A percentile compares a stretch with the other conserved stretches of the same genome.
phyloP scores from a whole-genome alignment of 2,888 invertebrate species.

The Drosophila prolongata region DNA sequence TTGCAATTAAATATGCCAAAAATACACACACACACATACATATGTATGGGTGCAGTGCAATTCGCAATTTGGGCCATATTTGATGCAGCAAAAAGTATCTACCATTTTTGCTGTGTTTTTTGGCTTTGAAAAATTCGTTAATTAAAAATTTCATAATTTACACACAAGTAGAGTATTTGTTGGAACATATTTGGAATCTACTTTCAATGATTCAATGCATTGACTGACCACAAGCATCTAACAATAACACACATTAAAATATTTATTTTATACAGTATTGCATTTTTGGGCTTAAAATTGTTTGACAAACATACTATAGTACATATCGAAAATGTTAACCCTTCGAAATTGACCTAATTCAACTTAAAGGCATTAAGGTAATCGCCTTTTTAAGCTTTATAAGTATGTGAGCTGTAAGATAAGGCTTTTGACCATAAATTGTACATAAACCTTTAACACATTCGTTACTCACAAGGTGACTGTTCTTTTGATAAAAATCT shows the following conservation, averaged over 20 bases:
- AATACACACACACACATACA: conserved; percentile 13
- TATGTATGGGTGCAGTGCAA: conserved; percentile 1
- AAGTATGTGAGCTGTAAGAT: neutral
- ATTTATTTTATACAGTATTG: neutral
- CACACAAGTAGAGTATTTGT: conserved; percentile 6
- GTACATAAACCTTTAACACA: neutral
- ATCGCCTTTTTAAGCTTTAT: neutral
- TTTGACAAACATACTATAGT: neutral
- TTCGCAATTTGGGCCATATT: conserved; percentile 35
- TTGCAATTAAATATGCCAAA: conserved; percentile 75
- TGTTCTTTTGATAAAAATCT: no score
- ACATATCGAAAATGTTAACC: neutral
- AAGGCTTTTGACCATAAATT: neutral
- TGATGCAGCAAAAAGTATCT: conserved; percentile 24
- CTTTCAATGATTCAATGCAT: conserved; percentile 3
- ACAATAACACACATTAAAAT: neutral
- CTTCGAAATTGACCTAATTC: neutral
- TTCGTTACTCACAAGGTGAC: no score
- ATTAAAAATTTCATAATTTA: conserved; percentile 30
- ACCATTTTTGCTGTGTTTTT: conserved; percentile 7
- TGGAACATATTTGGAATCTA: conserved; percentile 9
- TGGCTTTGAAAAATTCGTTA: conserved; percentile 15
- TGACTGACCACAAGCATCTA: neutral
- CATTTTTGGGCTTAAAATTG: neutral
- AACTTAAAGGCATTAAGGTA: neutral